Evolutionary conservation across 2,888 invertebrate genomes (phyloP), one percentile per base, ranked within the genome.

Genomic region (Andrena trimmerana): DNA sequence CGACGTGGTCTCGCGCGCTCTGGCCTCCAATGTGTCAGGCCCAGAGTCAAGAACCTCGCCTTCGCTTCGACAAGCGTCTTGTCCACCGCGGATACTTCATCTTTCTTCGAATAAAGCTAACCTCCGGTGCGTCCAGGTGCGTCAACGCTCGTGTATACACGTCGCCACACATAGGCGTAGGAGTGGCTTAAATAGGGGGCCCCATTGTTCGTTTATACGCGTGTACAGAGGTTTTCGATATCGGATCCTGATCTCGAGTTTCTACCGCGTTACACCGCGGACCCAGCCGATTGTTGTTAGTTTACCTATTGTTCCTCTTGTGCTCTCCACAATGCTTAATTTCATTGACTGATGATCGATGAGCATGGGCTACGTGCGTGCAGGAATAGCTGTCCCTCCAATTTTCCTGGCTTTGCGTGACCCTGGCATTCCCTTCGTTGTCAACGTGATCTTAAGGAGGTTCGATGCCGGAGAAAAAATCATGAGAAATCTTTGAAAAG

Each of bases 161-260:
- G 65, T 65, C 65, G 65, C 60, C 42, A 52, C 29, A 57, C 80
- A 80, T 42, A 50, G 70, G 57, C 81, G 81, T 82, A 80, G 81
- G 81, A 67, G 80, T 75, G 24, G 5, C 60, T 80, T 57, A 82
- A 80, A 75, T 80, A 63, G 74, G 31, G 13, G 13, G 8, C 52
- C 20, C 80, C 42, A 80, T 82, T 82, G 81, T 80, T 63, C 48
- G 70, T 60, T 24, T 13, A 57, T 13, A 57, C 70, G 4, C 50
- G 54, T 48, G 54, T 50, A 29, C 69, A 54, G 27, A 27, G 8
- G 36, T 73, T 80, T 59, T 75, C 68, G 48, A 80, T 71, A 71
- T 68, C 69, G 54, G 16, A 59, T 50, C n/a, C 48, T 31, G 80
- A 81, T 81, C 80, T 79, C 68, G 54, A 62, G 48, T 67, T 72